phyloP scores from a whole-genome alignment of 2,888 invertebrate genomes.

The Apamea monoglypha region DNA sequence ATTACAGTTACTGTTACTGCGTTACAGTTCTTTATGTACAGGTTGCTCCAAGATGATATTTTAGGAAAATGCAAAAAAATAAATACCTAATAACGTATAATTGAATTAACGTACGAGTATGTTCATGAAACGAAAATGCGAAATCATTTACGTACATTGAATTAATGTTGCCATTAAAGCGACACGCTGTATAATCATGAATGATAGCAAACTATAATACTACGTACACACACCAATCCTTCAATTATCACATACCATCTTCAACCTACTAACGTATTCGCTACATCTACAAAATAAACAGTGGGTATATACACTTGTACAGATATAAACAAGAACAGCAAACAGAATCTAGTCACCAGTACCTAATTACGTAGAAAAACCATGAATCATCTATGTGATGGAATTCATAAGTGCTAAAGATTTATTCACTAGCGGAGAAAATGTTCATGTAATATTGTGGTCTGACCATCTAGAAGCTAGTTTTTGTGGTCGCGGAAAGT shows the following conservation, averaged over 20 bases:
- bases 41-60: too few species aligned
- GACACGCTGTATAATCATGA: not conserved
- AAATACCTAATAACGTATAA: too few species aligned
- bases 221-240: not conserved
- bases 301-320: not conserved
- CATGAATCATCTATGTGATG: constrained; percentile 53
- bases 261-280: constrained; percentile 23
- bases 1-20: too few species aligned
- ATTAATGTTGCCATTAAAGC: too few species aligned
- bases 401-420: constrained; percentile 53
- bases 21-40: too few species aligned
- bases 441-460: constrained; percentile 53
- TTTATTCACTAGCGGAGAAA: constrained; percentile 60
- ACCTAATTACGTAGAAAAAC: constrained; percentile 59
- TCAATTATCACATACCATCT: not conserved
- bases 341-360: constrained; percentile 35
- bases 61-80: too few species aligned
- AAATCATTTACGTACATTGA: too few species aligned
- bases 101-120: too few species aligned
- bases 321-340: constrained; percentile 26
- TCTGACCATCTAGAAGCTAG: constrained; percentile 47
- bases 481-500: constrained; percentile 66
- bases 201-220: not conserved
- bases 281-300: constrained; percentile 17
- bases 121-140: too few species aligned